A percentile compares a stretch with the other conserved stretches of the same genome.
These are phyloP conservation scores for Drosophila silvestris DNA, from an alignment of 2,888 invertebrate genomes.

Conservation along the genomic window DNA sequence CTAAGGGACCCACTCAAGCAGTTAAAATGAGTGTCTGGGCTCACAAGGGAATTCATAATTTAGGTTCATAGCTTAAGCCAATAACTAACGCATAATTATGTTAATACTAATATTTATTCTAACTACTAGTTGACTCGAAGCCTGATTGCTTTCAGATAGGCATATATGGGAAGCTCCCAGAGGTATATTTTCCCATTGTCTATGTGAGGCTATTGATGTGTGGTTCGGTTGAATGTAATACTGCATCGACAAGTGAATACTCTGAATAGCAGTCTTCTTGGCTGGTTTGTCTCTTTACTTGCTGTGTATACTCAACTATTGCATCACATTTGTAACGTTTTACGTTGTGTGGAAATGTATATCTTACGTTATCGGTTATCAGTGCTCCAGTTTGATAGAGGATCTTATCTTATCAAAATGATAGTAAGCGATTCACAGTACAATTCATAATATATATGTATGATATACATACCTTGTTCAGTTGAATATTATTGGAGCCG, in stretches of 20 bases:
- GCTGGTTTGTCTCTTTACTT: background rate
- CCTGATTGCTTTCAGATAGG: background rate
- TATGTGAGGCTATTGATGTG: background rate
- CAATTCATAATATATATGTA: background rate
- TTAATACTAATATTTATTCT: background rate
- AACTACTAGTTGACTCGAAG: background rate
- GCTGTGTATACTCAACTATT: background rate
- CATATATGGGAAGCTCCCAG: constrained; percentile 3
- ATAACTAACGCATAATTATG: constrained; percentile 1
- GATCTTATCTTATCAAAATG: constrained; percentile 45
- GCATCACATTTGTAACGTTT: constrained; percentile 10
- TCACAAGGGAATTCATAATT: background rate
- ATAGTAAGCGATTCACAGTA: constrained; percentile 5
- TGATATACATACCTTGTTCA: constrained; percentile 82
- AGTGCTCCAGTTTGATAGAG: constrained; percentile 49
- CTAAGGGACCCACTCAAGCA: background rate
- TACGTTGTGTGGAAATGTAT: constrained; percentile 10
- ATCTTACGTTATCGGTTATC: constrained; percentile 29
- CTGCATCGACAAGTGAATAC: background rate
- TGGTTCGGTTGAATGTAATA: background rate
- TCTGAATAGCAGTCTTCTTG: background rate
- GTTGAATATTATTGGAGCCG: constrained; percentile 85
- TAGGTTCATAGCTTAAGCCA: background rate
- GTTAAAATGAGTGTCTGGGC: background rate
- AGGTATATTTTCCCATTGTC: constrained; percentile 8